Evolutionary conservation across 2,113 vertebrate species (phyloP).

Genomic region (Gorsachius goisagi): DNA sequence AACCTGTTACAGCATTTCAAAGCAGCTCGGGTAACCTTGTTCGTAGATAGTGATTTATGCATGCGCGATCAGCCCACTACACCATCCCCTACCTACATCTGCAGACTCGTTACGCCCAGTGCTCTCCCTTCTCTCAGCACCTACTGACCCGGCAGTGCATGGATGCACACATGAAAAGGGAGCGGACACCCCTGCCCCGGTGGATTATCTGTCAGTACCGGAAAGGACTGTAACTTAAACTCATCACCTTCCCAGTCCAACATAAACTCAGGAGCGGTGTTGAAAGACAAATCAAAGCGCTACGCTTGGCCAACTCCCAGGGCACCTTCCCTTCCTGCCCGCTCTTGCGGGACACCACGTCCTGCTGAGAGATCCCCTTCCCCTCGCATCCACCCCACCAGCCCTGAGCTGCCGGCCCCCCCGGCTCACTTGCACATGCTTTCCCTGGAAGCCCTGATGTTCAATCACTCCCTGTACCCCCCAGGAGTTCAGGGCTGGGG

Average conservation of each 20-base stretch:
- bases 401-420: accelerated
- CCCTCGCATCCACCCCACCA: not conserved
- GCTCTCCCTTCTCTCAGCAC: not conserved
- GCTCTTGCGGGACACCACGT: not conserved
- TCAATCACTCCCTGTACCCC: not conserved
- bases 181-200: not conserved
- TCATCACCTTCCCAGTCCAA: not conserved
- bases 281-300: slow-evolving; percentile 32
- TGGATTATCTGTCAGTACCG: not conserved
- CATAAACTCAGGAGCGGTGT: not conserved
- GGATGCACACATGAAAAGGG: not conserved
- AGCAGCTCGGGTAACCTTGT: not conserved
- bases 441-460: not conserved
- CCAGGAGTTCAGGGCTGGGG: not conserved
- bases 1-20: not conserved
- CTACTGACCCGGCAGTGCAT: not conserved
- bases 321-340: not conserved
- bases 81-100: not conserved
- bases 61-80: not conserved
- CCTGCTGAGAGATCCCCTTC: not conserved
- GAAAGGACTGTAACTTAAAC: slow-evolving; percentile 35
- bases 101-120: not conserved
- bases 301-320: not conserved
- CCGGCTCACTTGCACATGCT: not conserved
- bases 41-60: not conserved